Evolutionary conservation across 2,888 invertebrate species (phyloP), one percentile per base, ranked within the genome.

Genomic region (Cryptops parisi): DNA sequence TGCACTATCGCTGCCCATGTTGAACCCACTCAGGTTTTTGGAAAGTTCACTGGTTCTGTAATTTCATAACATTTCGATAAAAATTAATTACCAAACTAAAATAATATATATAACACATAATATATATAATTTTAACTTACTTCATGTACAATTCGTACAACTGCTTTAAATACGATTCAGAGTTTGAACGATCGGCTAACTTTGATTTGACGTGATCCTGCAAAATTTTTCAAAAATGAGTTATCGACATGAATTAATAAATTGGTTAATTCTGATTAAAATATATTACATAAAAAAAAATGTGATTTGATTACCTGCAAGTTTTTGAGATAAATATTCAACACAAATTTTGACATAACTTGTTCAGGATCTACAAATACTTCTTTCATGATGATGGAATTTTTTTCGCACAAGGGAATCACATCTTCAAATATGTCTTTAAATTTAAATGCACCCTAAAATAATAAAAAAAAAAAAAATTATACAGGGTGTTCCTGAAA

Each of bases 331-430:
- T 91, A 98, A 57, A 98, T 85, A 68, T 94, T 94, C 19, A 96
- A 75, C 45, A 98, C 87, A 70, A 96, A 91, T 73, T 97, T 97
- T 55, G 89, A 86, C 89, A 97, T 93, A 6, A 98, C 94, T 73
- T 90, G 88, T 60, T 94, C 89, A 0, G 94, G 91, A 69, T 90
- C 91, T 4, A 82, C 82, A 67, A 98, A 98, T 1, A 98, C 94
- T 64, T 84, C 82, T 52, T 68, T 64, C 43, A 75, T 68, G 57
- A 84, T 76, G 62, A 80, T 77, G 68, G 87, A 78, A 71, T 88
- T 91, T 65, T 82, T 83, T 62, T 82, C 82, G 70, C 94, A 96
- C 60, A 97, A 74, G 0, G 88, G 87, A 44, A 91, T 74, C 12
- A 96, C 84, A 55, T 93, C 84, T 49, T 80, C 79, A 71, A 94